phyloP scores from a whole-genome alignment of 2,888 invertebrate species.

The Spodoptera exigua region DNA sequence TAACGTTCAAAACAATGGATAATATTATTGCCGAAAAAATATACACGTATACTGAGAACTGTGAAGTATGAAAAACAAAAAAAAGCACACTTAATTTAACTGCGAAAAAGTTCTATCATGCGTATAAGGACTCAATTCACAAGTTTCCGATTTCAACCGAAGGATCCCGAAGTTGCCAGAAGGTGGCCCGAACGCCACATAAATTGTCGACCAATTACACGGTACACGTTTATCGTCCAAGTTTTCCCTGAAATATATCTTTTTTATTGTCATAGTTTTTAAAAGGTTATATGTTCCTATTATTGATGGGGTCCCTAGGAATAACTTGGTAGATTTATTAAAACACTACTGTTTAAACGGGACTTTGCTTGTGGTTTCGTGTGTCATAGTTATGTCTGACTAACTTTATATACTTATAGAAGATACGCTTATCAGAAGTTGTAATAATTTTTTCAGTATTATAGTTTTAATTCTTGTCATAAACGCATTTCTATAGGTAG shows the following conservation, averaged over 20 bases:
- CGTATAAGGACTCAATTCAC: constrained; percentile 33
- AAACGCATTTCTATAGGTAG: no score
- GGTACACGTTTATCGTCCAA: constrained; percentile 73
- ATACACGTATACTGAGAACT: no score
- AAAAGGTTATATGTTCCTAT: constrained; percentile 78
- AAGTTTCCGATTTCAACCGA: constrained; percentile 63
- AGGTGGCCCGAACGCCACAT: constrained; percentile 64
- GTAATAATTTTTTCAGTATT: no score
- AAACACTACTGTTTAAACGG: constrained; percentile 30
- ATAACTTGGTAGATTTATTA: constrained; percentile 54
- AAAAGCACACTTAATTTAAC: constrained; percentile 46
- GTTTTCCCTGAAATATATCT: constrained; percentile 75
- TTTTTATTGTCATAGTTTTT: constrained; percentile 82
- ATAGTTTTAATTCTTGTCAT: no score
- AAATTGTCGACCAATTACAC: constrained; percentile 80
- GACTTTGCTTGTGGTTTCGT: no score
- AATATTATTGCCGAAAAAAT: no score
- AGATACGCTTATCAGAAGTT: no score
- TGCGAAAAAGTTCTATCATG: constrained; percentile 42
- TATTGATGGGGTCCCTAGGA: constrained; percentile 58
- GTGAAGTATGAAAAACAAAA: constrained; percentile 42
- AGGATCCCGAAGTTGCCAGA: constrained; percentile 58
- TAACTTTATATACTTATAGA: no score
- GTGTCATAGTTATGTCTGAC: no score
- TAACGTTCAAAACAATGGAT: constrained; percentile 32